Conservation (phyloP, 2,888 invertebrate species). For the Papilio elwesi region DNA sequence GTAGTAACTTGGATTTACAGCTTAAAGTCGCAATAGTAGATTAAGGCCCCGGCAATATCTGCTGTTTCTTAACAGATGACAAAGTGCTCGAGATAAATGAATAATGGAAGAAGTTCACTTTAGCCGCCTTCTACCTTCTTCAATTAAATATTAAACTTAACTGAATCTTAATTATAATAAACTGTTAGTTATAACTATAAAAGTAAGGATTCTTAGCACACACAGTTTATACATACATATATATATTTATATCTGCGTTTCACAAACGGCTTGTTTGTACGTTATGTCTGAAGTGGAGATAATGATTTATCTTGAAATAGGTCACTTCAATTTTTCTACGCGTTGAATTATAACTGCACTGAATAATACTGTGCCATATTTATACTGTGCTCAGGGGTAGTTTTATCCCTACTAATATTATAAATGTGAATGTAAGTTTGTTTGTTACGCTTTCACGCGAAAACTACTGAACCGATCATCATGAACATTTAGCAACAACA, state of each 20-base stretch:
- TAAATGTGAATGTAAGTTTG: too few relatives aligned
- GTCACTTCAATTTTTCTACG: slow-evolving; percentile 22
- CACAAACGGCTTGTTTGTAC: slow-evolving; percentile 35
- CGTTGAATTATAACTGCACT: too few relatives aligned
- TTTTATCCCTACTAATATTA: too few relatives aligned
- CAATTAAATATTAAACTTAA: background rate
- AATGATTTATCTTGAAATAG: slow-evolving; percentile 31
- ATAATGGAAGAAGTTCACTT: background rate
- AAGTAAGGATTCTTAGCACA: too few relatives aligned
- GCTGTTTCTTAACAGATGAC: background rate
- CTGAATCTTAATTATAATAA: background rate
- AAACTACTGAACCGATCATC: too few relatives aligned
- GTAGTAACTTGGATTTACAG: background rate
- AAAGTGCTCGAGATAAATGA: slow-evolving; percentile 1
- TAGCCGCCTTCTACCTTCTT: background rate
- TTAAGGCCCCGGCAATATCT: background rate
- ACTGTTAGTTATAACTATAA: too few relatives aligned
- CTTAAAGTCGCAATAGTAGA: background rate
- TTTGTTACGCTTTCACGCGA: too few relatives aligned
- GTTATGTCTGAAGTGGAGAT: slow-evolving; percentile 36
- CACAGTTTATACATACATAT: too few relatives aligned
- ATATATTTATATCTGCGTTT: too few relatives aligned
- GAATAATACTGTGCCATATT: too few relatives aligned
- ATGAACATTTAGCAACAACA: too few relatives aligned
- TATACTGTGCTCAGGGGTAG: too few relatives aligned